Base-by-base conservation (phyloP, 2,888 invertebrate genomes). In the Sinhomidia bicolor region DNA sequence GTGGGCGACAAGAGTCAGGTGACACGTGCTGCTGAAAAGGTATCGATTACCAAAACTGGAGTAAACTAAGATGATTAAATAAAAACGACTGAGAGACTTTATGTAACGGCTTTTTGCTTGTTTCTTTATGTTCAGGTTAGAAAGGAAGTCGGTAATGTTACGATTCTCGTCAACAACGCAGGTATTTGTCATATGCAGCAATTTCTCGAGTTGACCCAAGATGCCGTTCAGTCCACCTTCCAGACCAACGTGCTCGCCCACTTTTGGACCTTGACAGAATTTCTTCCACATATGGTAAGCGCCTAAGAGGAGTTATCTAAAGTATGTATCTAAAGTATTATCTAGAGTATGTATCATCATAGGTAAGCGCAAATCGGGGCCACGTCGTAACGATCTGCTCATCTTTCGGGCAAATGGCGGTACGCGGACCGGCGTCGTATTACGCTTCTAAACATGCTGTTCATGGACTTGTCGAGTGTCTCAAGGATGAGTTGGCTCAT, bases 121-220 rank as follows among this genome's bases (percentile, higher is more conserved):
- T 68, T 17, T n/a, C 17, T 32, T 36, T 68, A 32, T 44, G n/a
- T 80, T 54, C 29, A 94, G 91, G 93, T 95, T 9, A 94, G 94
- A 90, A 93, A 93, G 60, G 95, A 95, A 74, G 91, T 95, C 23
- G 95, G 95, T 14, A 94, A 94, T 92, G 94, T 95, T 10, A 95
- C 95, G 82, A 95, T 96, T 95, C 91, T 96, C 71, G 94, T 95
- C 89, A 97, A 97, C 94, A 97, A 97, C 94, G 97, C 97, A 0
- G 98, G 97, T 6, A 96, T 97, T 90, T 96, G 97, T 96, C 96
- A 97, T 0, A 96, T 96, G 92, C 96, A 96, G 93, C 94, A 96
- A 0, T 94, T 97, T 79, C 93, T 96, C 10, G 82, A 93, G 0
- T 94, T 94, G 89, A 94, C 95, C 47, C 94, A 95, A 1, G 94